Base-by-base conservation (phyloP, 2,797 vertebrate species). In the Chiloscyllium punctatum region DNA sequence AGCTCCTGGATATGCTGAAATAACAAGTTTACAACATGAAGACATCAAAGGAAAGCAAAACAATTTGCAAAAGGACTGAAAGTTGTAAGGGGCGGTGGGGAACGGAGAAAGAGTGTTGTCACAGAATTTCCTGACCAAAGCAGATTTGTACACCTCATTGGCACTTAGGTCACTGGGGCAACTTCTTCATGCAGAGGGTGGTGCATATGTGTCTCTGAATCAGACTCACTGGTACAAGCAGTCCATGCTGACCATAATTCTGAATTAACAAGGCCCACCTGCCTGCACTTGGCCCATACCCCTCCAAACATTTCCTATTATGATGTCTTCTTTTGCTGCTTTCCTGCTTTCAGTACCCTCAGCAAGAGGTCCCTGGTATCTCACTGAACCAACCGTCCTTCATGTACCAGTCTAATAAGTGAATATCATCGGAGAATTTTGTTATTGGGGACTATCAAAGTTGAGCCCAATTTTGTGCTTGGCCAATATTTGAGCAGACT, bases 1-100 rank as follows among this genome's bases (percentile, higher is more conserved):
- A 99, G 97, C 96, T 99, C 99, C 97, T 99, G 99, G 98, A 99
- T 99, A 98, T 99, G 99, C 99, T 99, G 98, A 97, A 95, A 96
- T 97, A 48, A 53, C 97, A 96, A 96, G 91, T 57, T 68, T 27
- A 27, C 6, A 42, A 30, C 15, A 8, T 4, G 3, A 13, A 72
- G 9, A 16, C 15, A 33, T 91, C 57, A 74, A 27, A 86, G 53
- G 25, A 68, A 88, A 27, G 33, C 13, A 27, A 23, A 68, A 42
- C 30, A 15, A 69, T 48, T 33, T 21, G 37, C 30, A 62, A 48
- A 87, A 23, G 27, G 66, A 27, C 37, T 69, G 66, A 23, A 48
- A n/a, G 53, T n/a, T 66, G 16, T 42, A 48, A 48, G 66, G 21
- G n/a, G 66, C 1, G 42, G 42, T 48, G 42, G 42, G 42, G 42